Base-by-base conservation (phyloP, 1,140 invertebrate species). In the Diorhabda elongata region DNA sequence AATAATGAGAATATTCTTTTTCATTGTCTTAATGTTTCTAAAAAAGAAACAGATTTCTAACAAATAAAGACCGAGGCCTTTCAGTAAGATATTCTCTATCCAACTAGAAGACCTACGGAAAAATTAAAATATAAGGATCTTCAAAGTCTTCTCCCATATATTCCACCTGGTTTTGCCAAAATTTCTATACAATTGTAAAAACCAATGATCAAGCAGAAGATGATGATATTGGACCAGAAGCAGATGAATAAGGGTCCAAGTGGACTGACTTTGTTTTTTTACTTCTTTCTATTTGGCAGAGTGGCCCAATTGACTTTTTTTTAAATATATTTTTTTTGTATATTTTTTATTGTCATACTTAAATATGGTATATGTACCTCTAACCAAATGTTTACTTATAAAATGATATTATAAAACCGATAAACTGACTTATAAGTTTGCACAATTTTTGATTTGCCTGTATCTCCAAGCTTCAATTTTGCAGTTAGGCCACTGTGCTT, bases 301-400 rank as follows among this genome's bases (percentile, higher is more conserved):
- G 45, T 47, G 45, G 8, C 45, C 45, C 45, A 47, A 47, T 11
- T n/a, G 41, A 59, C 58, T 11, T 59, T 59, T 59, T 59, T 59
- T 59, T 59, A n/a, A 11, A 11, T 7, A 11, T 1, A 59, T 5
- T 11, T 41, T 59, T 59, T 59, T 59, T 59, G 5, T 7, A n/a
- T 59, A n/a, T 5, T 59, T 59, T 11, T 59, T 7, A 5, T 11
- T 1, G n/a, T 59, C 5, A 5, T 4, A 59, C 2, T 59, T 1
- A 59, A 7, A 11, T 59, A 59, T 7, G 5, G 58, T 11, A 59
- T 11, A 59, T 5, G 45, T 5, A 5, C 8, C 45, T 8, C 5
- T 5, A 8, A 47, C 5, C 8, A 8, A 5, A 5, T 8, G 45
- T 47, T 5, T 47, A 47, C 5, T 5, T 47, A 47, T 47, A 47